phyloP scores from a whole-genome alignment of 2,797 vertebrate genomes.

The Sternarchorhynchus goeldii region DNA sequence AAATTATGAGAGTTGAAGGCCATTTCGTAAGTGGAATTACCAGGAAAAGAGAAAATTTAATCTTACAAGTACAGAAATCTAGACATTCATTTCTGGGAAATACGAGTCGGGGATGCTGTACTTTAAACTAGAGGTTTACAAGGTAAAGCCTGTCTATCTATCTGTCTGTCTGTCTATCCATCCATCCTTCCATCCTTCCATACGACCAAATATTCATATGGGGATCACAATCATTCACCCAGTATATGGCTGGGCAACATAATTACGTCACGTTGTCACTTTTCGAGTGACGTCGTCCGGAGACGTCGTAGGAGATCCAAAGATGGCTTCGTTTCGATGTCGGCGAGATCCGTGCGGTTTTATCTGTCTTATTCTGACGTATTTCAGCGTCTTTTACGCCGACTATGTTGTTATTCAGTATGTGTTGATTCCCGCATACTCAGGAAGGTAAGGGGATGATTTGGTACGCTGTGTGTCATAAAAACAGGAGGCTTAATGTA shows the following conservation, averaged over 20 bases:
- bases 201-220: no score
- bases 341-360: constrained; percentile 78
- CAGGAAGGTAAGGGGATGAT: constrained; percentile 70
- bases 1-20: no score
- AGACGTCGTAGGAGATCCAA: constrained; percentile 55
- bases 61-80: no score
- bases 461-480: not conserved
- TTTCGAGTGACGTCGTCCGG: constrained; percentile 61
- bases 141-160: no score
- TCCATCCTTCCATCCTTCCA: not conserved
- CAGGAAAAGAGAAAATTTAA: no score
- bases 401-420: constrained; percentile 82
- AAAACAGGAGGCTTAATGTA: constrained; percentile 38
- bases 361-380: constrained; percentile 77
- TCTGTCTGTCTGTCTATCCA: no score
- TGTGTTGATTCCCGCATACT: constrained; percentile 77
- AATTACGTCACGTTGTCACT: constrained; percentile 10
- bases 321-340: constrained; percentile 77
- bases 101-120: no score
- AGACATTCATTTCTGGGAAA: no score
- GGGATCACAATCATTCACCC: no score
- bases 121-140: no score
- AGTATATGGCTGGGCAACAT: not conserved
- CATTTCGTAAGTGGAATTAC: no score
- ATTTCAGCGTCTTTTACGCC: constrained; percentile 81